Percentiles rank a stretch among this genome's conserved stretches.
These are phyloP conservation scores for Parasteatoda lunata DNA, from an alignment of 2,888 invertebrate genomes.

Conservation along the genomic window DNA sequence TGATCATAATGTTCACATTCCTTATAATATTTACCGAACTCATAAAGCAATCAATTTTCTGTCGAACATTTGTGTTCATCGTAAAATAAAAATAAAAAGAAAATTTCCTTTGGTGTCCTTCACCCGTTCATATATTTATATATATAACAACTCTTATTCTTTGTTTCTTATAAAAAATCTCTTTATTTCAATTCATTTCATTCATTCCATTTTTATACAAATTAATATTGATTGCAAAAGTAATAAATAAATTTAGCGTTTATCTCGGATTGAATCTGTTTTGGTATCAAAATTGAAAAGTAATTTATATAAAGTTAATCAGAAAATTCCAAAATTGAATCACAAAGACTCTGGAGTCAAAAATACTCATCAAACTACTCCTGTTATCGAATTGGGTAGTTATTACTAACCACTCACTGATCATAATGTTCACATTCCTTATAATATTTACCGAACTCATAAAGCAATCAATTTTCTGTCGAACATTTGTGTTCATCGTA, in stretches of 20 bases:
- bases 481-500: slow-evolving; percentile 42
- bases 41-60: slow-evolving; percentile 52
- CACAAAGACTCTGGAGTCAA: too few relatives aligned
- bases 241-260: too few relatives aligned
- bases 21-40: slow-evolving; percentile 47
- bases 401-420: neutral
- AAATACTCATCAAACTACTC: neutral
- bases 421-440: slow-evolving; percentile 11
- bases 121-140: too few relatives aligned
- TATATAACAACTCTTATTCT: too few relatives aligned
- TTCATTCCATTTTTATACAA: too few relatives aligned
- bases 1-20: neutral
- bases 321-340: too few relatives aligned
- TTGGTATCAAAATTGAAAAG: too few relatives aligned
- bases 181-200: too few relatives aligned
- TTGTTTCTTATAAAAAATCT: too few relatives aligned
- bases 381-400: neutral
- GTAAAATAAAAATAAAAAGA: slow-evolving; percentile 16
- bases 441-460: slow-evolving; percentile 56
- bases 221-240: too few relatives aligned
- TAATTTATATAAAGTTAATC: too few relatives aligned
- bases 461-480: slow-evolving; percentile 53
- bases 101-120: neutral
- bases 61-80: slow-evolving; percentile 44
- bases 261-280: too few relatives aligned